These are phyloP conservation scores for Zoanthus gigantus DNA, from an alignment of 92 coral and sea anemone species.

Conservation along the genomic window DNA sequence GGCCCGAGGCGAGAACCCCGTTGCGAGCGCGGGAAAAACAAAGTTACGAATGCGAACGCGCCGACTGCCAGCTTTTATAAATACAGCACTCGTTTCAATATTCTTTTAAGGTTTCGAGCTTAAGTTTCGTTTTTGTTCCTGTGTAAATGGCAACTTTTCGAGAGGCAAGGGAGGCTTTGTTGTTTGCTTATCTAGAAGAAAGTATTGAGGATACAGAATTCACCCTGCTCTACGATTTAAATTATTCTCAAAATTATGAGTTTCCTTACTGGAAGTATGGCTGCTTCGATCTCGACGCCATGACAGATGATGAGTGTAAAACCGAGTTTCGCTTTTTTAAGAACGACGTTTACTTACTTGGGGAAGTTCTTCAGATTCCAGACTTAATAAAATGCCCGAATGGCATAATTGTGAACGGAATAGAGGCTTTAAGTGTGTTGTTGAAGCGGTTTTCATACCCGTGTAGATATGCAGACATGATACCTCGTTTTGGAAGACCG, in stretches of 20 bases:
- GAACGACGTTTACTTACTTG: constrained; percentile 58
- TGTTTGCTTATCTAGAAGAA: neutral
- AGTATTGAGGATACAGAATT: constrained; percentile 45
- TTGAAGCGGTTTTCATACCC: constrained; percentile 59
- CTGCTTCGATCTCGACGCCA: constrained; percentile 59
- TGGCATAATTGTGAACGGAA: constrained; percentile 47
- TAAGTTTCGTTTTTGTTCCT: neutral
- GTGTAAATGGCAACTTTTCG: constrained; percentile 3
- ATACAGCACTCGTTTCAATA: neutral
- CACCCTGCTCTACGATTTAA: constrained; percentile 51
- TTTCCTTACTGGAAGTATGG: constrained; percentile 76
- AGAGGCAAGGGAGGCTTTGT: constrained; percentile 7
- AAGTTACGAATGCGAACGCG: constrained; percentile 4
- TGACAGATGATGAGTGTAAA: constrained; percentile 67
- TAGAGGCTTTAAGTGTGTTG: constrained; percentile 52
- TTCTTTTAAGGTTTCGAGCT: neutral
- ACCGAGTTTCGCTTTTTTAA: constrained; percentile 67
- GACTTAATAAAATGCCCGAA: constrained; percentile 50
- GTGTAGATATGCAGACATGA: constrained; percentile 56
- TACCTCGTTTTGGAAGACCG: constrained; percentile 58
- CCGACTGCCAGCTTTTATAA: neutral
- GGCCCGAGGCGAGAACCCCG: constrained; percentile 21
- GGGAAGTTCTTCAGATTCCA: constrained; percentile 61
- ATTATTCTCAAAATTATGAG: constrained; percentile 62
- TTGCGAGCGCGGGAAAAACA: neutral